phyloP scores from a whole-genome alignment of 1,140 invertebrate species.

The Drosophila suzukii region DNA sequence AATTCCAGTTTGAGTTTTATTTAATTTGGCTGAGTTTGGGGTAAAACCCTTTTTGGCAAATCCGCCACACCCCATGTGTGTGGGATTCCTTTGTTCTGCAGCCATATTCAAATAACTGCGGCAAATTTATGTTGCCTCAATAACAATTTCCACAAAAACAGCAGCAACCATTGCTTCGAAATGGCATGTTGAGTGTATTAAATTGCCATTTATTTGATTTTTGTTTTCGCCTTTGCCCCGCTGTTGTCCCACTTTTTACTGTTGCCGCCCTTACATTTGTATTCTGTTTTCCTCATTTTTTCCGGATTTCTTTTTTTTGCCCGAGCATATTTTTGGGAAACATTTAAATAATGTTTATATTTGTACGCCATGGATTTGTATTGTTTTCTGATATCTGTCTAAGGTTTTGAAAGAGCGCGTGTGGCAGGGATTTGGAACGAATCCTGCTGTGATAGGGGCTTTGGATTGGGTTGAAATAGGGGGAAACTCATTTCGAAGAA shows the following conservation, averaged over 20 bases:
- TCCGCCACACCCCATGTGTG: slow-evolving; percentile 28
- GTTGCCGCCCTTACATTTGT: slow-evolving; percentile 16
- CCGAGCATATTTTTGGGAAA: slow-evolving; percentile 67
- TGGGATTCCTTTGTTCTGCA: slow-evolving; percentile 29
- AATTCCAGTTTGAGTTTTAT: slow-evolving; percentile 35
- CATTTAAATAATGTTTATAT: slow-evolving; percentile 79
- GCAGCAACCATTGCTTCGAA: slow-evolving; percentile 44
- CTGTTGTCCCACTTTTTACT: slow-evolving; percentile 47
- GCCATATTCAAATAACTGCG: slow-evolving; percentile 68
- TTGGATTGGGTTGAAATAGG: slow-evolving; percentile 4
- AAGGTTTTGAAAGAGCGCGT: slow-evolving; percentile 13
- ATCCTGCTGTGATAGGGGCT: slow-evolving; percentile 36
- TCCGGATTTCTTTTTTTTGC: slow-evolving; percentile 28
- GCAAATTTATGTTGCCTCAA: slow-evolving; percentile 79
- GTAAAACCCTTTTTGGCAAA: slow-evolving; percentile 44
- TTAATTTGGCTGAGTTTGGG: slow-evolving; percentile 53
- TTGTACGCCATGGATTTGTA: slow-evolving; percentile 66
- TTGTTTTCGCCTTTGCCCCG: slow-evolving; percentile 54
- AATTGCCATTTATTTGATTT: slow-evolving; percentile 82
- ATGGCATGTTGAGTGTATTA: slow-evolving; percentile 79
- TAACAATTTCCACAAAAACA: slow-evolving; percentile 70
- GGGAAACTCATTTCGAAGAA: slow-evolving; percentile 1
- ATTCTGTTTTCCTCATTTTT: neutral
- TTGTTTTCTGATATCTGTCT: slow-evolving; percentile 63
- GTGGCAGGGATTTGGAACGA: slow-evolving; percentile 45